Conservation (phyloP, 1,140 invertebrate species). For the Aphelinus certus region DNA sequence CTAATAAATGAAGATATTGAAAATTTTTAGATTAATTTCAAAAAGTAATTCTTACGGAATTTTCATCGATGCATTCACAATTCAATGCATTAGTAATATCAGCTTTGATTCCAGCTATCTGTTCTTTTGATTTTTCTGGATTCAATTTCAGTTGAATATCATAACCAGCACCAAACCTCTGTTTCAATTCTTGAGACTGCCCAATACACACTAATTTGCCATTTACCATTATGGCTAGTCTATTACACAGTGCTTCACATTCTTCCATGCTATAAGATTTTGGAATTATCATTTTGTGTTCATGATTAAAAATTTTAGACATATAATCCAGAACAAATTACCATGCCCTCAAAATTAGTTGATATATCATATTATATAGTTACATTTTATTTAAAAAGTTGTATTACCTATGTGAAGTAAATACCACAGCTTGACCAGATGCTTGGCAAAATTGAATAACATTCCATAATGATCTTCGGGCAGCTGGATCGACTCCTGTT, state of each 20-base stretch:
- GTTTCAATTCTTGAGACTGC: slow-evolving; percentile 75
- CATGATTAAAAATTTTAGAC: too few relatives aligned
- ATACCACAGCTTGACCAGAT: slow-evolving; percentile 74
- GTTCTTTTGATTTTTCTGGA: slow-evolving; percentile 41
- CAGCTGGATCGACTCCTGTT: slow-evolving; percentile 84
- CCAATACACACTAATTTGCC: slow-evolving; percentile 80
- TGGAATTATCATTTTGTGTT: slow-evolving; percentile 16
- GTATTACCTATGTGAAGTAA: slow-evolving; percentile 78
- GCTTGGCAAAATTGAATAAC: slow-evolving; percentile 71
- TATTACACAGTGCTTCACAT: slow-evolving; percentile 87
- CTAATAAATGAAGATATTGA: neutral
- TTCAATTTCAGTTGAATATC: slow-evolving; percentile 62
- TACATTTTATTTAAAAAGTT: slow-evolving; percentile 18
- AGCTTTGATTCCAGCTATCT: slow-evolving; percentile 52
- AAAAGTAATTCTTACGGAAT: slow-evolving; percentile 44
- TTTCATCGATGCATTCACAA: slow-evolving; percentile 58
- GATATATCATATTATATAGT: neutral
- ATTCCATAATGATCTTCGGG: slow-evolving; percentile 82
- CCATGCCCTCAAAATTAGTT: too few relatives aligned
- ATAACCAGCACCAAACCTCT: slow-evolving; percentile 66
- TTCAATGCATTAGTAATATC: slow-evolving; percentile 49
- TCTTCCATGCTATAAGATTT: slow-evolving; percentile 80
- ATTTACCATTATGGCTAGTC: slow-evolving; percentile 88
- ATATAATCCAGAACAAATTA: too few relatives aligned
- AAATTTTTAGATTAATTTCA: too few relatives aligned